Evolutionary conservation across 2,113 vertebrate genomes (phyloP).

Genomic region (Trinectes maculatus): DNA sequence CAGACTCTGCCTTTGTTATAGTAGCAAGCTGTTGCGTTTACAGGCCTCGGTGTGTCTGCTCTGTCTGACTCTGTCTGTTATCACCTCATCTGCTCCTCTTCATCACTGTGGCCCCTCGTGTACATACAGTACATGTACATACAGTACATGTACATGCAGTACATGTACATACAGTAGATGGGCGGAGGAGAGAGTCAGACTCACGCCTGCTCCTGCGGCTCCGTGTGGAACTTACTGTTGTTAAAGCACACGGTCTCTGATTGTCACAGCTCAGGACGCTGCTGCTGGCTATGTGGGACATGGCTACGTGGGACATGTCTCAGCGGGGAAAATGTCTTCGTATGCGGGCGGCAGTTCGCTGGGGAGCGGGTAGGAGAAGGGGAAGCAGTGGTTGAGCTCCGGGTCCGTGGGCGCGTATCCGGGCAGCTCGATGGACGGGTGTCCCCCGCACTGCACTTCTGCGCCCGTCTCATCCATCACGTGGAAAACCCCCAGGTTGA

Average conservation of each 20-base stretch:
- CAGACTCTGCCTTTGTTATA: conserved; percentile 59
- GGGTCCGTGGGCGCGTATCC: conserved; percentile 91
- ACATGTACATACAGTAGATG: no score
- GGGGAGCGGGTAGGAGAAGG: conserved; percentile 89
- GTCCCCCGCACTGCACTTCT: conserved; percentile 89
- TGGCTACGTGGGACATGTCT: conserved; percentile 77
- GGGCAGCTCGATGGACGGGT: conserved; percentile 92
- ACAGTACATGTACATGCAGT: no score
- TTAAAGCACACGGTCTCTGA: conserved; percentile 58
- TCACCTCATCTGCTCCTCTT: no score
- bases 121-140: no score
- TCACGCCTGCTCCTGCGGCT: no score
- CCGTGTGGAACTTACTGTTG: not conserved
- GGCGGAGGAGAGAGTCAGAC: not conserved
- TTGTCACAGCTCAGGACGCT: conserved; percentile 55
- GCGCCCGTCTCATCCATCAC: conserved; percentile 88
- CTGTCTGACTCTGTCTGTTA: conserved; percentile 38
- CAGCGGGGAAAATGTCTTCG: conserved; percentile 91
- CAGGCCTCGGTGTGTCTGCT: conserved; percentile 37
- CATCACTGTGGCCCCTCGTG: no score
- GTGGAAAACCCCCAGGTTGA: conserved; percentile 89
- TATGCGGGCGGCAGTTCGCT: conserved; percentile 89
- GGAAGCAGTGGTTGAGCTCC: conserved; percentile 89
- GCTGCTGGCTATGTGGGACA: conserved; percentile 32
- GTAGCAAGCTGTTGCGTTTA: conserved; percentile 63